Base-by-base conservation (phyloP, 2,888 invertebrate genomes). In the Acrocyrtus sp. region DNA sequence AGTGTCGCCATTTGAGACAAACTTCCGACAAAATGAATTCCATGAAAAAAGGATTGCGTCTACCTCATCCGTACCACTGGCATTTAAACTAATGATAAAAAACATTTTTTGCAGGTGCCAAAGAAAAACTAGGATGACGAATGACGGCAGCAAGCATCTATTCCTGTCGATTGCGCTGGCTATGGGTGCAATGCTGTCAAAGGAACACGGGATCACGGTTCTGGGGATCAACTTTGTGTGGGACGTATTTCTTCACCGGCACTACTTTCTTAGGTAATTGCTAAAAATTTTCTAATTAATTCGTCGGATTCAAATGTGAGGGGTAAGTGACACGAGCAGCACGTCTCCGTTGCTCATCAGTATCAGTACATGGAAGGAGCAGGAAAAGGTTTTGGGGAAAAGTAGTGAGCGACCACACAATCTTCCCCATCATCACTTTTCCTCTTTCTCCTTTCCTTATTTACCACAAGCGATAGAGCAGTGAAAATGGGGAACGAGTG, bases 201-300 rank as follows among this genome's bases (percentile, higher is more conserved):
- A 95, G 84, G 94, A 95, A 84, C 93, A 93, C 2, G 94, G 94
- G 12, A 88, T 95, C 69, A 93, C 92, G 0, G 90, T 91, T 53
- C 88, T 95, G 80, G 87, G 92, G 47, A 89, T 94, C 82, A 94
- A 94, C 85, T 86, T 92, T 56, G 87, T 89, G 29, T 93, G 91
- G 83, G 94, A 95, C 82, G 83, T 93, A 69, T 91, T 91, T 84
- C 67, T 80, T 56, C 75, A 79, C 47, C 75, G 80, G 45, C 73
- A 76, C 57, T 62, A 72, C 51, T 76, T 81, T 61, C 48, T 69
- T 45, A 75, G 75, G 81, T 81, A 76, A 74, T 47, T n/a, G 19
- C n/a, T 45, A 45, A 6, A 45, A 48, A 48, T n/a, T n/a, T 12
- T 17, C 4, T 17, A 17, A 43, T 43, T 17, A 12, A 17, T 34